Conservation (phyloP, 2,888 invertebrate species). For the Carterocephalus palaemon region DNA sequence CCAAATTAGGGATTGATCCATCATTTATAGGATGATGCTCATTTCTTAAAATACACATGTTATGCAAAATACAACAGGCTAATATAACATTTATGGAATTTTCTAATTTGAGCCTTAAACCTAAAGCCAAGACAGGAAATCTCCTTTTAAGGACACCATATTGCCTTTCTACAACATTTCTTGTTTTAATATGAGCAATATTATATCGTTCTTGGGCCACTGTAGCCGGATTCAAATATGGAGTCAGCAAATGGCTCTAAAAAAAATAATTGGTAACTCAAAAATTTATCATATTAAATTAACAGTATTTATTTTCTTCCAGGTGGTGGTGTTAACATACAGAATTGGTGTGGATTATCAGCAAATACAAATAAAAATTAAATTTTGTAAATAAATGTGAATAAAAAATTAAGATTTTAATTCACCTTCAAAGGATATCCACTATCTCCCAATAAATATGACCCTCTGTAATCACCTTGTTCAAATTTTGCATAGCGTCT, state of each 20-base stretch:
- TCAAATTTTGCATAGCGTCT: too few species aligned
- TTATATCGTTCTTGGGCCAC: slow-evolving; percentile 23
- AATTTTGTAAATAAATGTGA: too few species aligned
- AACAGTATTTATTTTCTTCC: too few species aligned
- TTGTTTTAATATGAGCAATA: slow-evolving; percentile 26
- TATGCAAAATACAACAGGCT: slow-evolving; percentile 31
- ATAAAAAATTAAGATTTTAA: too few species aligned
- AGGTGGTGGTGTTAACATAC: too few species aligned
- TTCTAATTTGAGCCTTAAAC: slow-evolving; percentile 33
- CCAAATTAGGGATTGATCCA: slow-evolving; percentile 24
- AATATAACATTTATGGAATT: slow-evolving; percentile 27
- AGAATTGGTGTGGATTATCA: too few species aligned
- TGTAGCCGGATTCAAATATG: slow-evolving; percentile 26
- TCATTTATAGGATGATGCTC: slow-evolving; percentile 27
- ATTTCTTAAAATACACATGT: slow-evolving; percentile 26
- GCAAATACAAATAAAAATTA: too few species aligned
- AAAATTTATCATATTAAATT: too few species aligned
- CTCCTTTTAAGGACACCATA: slow-evolving; percentile 38
- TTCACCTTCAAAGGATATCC: too few species aligned
- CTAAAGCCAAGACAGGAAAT: slow-evolving; percentile 39
- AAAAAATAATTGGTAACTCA: too few species aligned
- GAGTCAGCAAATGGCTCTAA: slow-evolving; percentile 19
- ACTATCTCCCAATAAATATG: too few species aligned
- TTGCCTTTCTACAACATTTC: slow-evolving; percentile 28
- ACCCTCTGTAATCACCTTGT: too few species aligned